These are phyloP conservation scores for Lycophotia porphyrea DNA, from an alignment of 2,888 invertebrate species.

Conservation along the genomic window DNA sequence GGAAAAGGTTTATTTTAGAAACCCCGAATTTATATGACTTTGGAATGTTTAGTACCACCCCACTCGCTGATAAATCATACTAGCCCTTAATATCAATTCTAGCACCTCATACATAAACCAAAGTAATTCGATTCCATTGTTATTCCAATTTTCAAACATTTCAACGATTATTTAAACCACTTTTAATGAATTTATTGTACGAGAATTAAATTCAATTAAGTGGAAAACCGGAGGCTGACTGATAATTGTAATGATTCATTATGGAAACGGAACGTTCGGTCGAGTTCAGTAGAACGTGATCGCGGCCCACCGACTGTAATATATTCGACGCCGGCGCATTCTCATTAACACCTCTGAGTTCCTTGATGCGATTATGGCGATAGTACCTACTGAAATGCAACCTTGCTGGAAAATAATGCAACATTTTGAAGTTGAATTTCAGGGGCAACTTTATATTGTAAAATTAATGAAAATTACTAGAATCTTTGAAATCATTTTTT, in stretches of 20 bases:
- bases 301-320: slow-evolving; percentile 65
- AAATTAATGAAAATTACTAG: too few relatives aligned
- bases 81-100: slow-evolving; percentile 9
- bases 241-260: slow-evolving; percentile 79
- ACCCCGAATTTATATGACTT: not conserved
- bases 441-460: too few relatives aligned
- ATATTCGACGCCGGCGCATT: slow-evolving; percentile 30
- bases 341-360: slow-evolving; percentile 37
- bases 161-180: slow-evolving; percentile 44
- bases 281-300: slow-evolving; percentile 71
- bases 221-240: slow-evolving; percentile 74
- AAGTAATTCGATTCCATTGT: slow-evolving; percentile 11
- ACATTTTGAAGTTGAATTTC: too few relatives aligned
- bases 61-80: not conserved
- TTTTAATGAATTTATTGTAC: slow-evolving; percentile 61
- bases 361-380: not conserved
- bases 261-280: slow-evolving; percentile 81
- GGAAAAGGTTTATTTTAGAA: not conserved
- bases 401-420: not conserved
- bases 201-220: slow-evolving; percentile 74
- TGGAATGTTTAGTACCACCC: not conserved
- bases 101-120: slow-evolving; percentile 4
- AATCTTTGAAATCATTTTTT: too few relatives aligned
- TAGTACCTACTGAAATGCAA: not conserved
- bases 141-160: slow-evolving; percentile 46